These are phyloP conservation scores for Hirtodrosophila duncani DNA, from an alignment of 2,888 invertebrate species.

Conservation along the genomic window DNA sequence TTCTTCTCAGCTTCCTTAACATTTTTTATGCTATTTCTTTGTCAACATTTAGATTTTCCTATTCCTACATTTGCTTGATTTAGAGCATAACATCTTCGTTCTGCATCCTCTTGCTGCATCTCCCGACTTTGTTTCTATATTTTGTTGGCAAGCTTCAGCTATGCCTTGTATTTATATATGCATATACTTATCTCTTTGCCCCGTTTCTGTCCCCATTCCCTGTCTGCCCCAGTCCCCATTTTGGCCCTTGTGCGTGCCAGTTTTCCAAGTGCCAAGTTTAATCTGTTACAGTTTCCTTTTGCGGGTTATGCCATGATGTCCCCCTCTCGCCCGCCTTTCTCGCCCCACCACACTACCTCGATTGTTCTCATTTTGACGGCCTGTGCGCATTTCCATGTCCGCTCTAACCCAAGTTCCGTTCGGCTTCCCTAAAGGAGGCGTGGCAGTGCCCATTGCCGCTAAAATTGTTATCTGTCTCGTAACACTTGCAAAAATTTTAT, in stretches of 20 bases:
- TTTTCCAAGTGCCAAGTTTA: conserved; percentile 65
- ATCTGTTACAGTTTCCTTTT: conserved; percentile 66
- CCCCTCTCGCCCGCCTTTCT: conserved; percentile 13
- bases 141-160: conserved; percentile 48
- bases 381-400: conserved; percentile 36
- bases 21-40: not conserved
- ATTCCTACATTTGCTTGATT: not conserved
- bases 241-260: conserved; percentile 36
- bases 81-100: conserved; percentile 24
- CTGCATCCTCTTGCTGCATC: not conserved
- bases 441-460: conserved; percentile 3
- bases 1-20: too few species aligned
- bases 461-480: not conserved
- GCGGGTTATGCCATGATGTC: conserved; percentile 38
- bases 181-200: conserved; percentile 3
- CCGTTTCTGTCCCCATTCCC: not conserved
- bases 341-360: not conserved
- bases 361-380: too few species aligned
- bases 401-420: conserved; percentile 40
- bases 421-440: conserved; percentile 12
- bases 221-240: conserved; percentile 2
- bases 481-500: too few species aligned
- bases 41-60: not conserved
- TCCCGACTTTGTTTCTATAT: conserved; percentile 1
- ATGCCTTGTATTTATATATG: conserved; percentile 33